Evolutionary conservation across 2,888 invertebrate species (phyloP).

Genomic region (Unio delphinus): DNA sequence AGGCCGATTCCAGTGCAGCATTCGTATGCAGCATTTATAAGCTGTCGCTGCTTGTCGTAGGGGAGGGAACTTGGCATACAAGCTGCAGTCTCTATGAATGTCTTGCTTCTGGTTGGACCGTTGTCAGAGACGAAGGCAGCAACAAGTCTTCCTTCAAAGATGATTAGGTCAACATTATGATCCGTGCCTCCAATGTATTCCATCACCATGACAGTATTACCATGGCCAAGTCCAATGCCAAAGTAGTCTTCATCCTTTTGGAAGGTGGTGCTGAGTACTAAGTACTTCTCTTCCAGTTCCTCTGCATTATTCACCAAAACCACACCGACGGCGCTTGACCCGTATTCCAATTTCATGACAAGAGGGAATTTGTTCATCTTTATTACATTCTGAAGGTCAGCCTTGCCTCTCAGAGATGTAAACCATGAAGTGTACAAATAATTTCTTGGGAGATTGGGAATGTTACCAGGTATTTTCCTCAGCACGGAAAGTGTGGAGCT

Average conservation of each 20-base stretch:
- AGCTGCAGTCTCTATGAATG: slow-evolving; percentile 47
- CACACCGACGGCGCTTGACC: slow-evolving; percentile 53
- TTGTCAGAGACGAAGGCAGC: slow-evolving; percentile 55
- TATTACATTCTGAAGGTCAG: slow-evolving; percentile 19
- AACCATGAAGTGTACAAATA: slow-evolving; percentile 34
- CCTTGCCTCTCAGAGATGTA: slow-evolving; percentile 12
- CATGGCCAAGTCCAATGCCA: slow-evolving; percentile 46
- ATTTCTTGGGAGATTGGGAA: slow-evolving; percentile 45
- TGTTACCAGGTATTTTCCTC: slow-evolving; percentile 20
- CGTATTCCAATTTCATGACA: slow-evolving; percentile 50
- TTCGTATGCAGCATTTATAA: slow-evolving; percentile 38
- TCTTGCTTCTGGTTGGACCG: slow-evolving; percentile 39
- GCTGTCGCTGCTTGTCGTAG: slow-evolving; percentile 33
- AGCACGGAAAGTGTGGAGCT: slow-evolving; percentile 35
- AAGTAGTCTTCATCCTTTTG: slow-evolving; percentile 33
- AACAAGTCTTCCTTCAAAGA: slow-evolving; percentile 41
- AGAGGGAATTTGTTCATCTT: slow-evolving; percentile 23
- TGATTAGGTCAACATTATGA: slow-evolving; percentile 53
- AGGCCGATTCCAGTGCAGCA: slow-evolving; percentile 46
- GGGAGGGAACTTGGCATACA: slow-evolving; percentile 42
- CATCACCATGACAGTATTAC: slow-evolving; percentile 44
- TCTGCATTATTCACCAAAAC: slow-evolving; percentile 32
- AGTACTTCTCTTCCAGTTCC: slow-evolving; percentile 28
- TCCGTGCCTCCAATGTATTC: slow-evolving; percentile 43
- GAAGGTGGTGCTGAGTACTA: slow-evolving; percentile 20